Evolutionary conservation across 2,888 invertebrate genomes (phyloP).

Genomic region (Drosophila meridionalis): DNA sequence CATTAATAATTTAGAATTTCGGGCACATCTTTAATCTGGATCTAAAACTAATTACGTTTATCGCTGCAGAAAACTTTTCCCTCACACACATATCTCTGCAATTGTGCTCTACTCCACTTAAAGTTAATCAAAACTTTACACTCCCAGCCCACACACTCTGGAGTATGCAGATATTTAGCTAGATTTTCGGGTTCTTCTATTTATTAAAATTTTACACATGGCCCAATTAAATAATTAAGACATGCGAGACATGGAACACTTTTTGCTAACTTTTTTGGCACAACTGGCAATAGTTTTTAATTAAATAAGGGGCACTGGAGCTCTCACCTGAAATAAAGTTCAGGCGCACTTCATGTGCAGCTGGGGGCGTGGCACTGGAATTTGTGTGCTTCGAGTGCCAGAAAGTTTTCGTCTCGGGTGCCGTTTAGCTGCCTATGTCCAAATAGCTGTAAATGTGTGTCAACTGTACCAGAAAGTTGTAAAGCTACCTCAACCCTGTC

Average conservation of each 20-base stretch:
- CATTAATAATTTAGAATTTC: constrained; percentile 31
- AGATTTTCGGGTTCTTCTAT: constrained; percentile 38
- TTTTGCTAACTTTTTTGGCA: constrained; percentile 51
- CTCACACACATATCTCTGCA: not conserved
- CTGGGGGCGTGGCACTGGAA: constrained; percentile 42
- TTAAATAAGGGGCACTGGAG: constrained; percentile 64
- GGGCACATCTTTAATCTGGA: constrained; percentile 12
- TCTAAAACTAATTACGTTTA: constrained; percentile 50
- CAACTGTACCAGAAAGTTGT: constrained; percentile 49
- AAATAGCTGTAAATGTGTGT: constrained; percentile 56
- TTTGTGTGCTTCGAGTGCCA: constrained; percentile 30
- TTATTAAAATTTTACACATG: constrained; percentile 72
- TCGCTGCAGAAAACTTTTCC: constrained; percentile 26
- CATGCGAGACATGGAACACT: constrained; percentile 34
- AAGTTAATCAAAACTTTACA: constrained; percentile 62
- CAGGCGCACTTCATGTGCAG: constrained; percentile 3
- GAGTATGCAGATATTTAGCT: constrained; percentile 1
- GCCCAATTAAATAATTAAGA: constrained; percentile 75
- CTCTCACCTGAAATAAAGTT: constrained; percentile 37
- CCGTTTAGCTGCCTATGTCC: constrained; percentile 60
- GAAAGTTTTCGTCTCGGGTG: constrained; percentile 63
- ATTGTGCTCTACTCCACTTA: constrained; percentile 46
- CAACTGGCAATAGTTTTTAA: constrained; percentile 66
- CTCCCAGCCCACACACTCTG: constrained; percentile 16
- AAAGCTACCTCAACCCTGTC: too few species aligned